A percentile compares a stretch with the other conserved stretches of the same genome.
These are phyloP conservation scores for Dicrostonyx torquatus DNA, from an alignment of 2,797 vertebrate genomes.

Conservation along the genomic window DNA sequence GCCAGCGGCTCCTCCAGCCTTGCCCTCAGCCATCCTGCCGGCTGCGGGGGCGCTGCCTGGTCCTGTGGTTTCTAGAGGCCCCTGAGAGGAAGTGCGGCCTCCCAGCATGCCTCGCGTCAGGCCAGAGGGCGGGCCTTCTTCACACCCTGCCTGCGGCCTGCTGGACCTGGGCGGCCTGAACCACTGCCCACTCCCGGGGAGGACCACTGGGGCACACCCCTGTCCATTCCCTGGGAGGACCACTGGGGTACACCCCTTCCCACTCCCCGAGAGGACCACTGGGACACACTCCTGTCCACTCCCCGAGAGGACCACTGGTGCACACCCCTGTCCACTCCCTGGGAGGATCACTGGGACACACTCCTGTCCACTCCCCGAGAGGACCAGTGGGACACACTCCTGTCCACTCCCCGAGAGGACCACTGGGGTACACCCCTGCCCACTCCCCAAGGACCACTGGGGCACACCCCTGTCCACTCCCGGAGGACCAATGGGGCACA, in stretches of 20 bases:
- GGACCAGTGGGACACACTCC: background rate
- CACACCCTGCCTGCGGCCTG: background rate
- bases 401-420: background rate
- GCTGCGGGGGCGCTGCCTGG: slow-evolving; percentile 16
- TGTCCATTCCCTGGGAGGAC: background rate
- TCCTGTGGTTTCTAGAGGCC: slow-evolving; percentile 55
- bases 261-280: background rate
- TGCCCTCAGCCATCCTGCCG: slow-evolving; percentile 92
- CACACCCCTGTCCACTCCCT: background rate
- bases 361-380: too few species aligned
- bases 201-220: background rate
- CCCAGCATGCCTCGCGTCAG: slow-evolving; percentile 79
- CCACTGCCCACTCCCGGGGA: background rate
- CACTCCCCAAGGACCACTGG: background rate
- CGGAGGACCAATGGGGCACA: background rate
- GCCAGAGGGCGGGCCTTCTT: slow-evolving; percentile 21
- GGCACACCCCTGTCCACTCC: too few species aligned
- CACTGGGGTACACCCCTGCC: background rate
- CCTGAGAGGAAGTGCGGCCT: slow-evolving; percentile 83
- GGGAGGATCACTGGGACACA: background rate
- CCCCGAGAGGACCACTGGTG: background rate
- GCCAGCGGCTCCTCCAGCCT: slow-evolving; percentile 88
- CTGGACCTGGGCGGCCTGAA: background rate
- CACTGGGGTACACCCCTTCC: background rate
- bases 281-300: background rate